Conservation (phyloP, 2,797 vertebrate genomes). For the Enteromius paludinosus region DNA sequence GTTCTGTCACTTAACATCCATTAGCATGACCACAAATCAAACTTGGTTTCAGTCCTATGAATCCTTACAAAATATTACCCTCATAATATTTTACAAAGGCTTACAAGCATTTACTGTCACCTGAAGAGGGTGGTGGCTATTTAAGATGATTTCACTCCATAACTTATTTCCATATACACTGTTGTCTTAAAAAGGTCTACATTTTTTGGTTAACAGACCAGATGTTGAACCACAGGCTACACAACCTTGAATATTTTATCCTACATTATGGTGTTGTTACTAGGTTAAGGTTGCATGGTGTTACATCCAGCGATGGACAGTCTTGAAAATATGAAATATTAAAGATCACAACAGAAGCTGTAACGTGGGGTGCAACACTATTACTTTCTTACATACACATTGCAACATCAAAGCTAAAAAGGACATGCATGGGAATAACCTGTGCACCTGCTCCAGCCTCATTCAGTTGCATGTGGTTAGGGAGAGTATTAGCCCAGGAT, state of each 20-base stretch:
- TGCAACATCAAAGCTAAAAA: neutral
- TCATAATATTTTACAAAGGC: conserved; percentile 3
- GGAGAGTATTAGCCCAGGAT: conserved; percentile 50
- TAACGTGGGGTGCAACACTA: neutral
- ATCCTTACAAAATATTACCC: conserved; percentile 20
- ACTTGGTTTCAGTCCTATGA: conserved; percentile 1
- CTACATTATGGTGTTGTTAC: neutral
- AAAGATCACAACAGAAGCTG: neutral
- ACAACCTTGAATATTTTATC: neutral
- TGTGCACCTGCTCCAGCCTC: conserved; percentile 42
- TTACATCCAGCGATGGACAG: neutral
- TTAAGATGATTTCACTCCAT: neutral
- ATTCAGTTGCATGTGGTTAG: conserved; percentile 41
- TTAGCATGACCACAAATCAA: conserved; percentile 9
- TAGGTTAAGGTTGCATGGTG: conserved; percentile 13
- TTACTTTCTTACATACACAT: conserved; percentile 2
- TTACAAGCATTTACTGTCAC: conserved; percentile 3
- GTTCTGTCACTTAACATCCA: conserved; percentile 24
- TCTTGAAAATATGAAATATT: neutral
- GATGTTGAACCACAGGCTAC: neutral
- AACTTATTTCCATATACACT: neutral
- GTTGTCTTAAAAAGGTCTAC: neutral
- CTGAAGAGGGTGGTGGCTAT: conserved; percentile 14
- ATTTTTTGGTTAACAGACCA: neutral
- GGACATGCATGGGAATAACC: conserved; percentile 2